Percentiles rank a stretch among this genome's conserved stretches.
Evolutionary conservation across 2,797 vertebrate species (phyloP).

Genomic region (Taeniopygia guttata): DNA sequence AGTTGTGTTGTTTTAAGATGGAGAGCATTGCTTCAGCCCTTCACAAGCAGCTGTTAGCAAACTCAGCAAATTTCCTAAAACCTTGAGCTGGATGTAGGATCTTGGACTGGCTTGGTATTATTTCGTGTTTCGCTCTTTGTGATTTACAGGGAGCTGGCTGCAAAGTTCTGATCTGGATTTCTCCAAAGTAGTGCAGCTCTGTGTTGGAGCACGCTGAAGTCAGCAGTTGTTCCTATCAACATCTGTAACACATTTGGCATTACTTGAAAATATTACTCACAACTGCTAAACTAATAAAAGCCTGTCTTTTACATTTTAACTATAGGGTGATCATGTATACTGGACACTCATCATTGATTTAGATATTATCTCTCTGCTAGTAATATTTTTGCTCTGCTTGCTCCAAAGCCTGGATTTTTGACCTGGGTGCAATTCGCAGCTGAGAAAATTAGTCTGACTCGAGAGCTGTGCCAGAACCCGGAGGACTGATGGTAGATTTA

Average conservation of each 20-base stretch:
- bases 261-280: conserved; percentile 50
- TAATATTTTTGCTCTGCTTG: neutral
- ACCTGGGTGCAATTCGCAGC: neutral
- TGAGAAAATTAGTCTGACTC: neutral
- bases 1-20: neutral
- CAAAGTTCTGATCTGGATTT: conserved; percentile 9
- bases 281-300: conserved; percentile 38
- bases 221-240: conserved; percentile 43
- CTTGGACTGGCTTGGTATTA: neutral
- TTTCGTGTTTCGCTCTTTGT: conserved; percentile 26
- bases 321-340: conserved; percentile 1
- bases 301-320: conserved; percentile 18
- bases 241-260: conserved; percentile 58
- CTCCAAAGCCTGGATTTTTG: neutral
- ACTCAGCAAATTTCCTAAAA: neutral
- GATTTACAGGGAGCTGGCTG: neutral
- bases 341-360: neutral
- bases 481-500: neutral
- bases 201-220: neutral
- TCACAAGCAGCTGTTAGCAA: neutral
- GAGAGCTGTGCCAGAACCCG: neutral
- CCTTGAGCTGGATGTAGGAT: neutral
- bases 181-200: neutral
- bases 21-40: neutral
- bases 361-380: conserved; percentile 2